Evolutionary conservation across 2,113 vertebrate species (phyloP), one percentile per base, ranked within the genome.

Genomic region (Spea bombifrons): DNA sequence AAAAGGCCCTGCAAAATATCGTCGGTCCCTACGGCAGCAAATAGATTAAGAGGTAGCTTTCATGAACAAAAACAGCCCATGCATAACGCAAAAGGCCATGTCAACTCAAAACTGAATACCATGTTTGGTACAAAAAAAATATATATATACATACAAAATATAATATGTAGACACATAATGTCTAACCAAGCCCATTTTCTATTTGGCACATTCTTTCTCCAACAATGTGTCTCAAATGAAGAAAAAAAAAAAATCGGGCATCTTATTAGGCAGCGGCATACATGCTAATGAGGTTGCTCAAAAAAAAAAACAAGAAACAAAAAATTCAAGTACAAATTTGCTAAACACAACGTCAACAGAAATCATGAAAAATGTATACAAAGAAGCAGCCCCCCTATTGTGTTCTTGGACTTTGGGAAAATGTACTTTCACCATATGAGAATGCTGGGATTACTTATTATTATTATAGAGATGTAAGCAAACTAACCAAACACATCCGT

Each of bases 261-360:
- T 57, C 48, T 57, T 46, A 48, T 79, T 79, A 73, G 77, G 77
- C 77, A 92, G 86, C 88, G 91, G 90, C 88, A 88, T 48, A 85
- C 90, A 90, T 93, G 90, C 90, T 94, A 89, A 96, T 95, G 94
- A 98, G 96, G 94, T 99, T 96, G 96, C 94, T 94, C 95, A 72
- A 90, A 94, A 96, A 74, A 75, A 66, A 13, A 96, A 95, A 66
- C 89, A 94, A 96, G 95, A 95, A 96, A 97, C 97, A 96, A 95
- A 95, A 96, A 97, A 97, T 97, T 97, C 96, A 98, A 99, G 96
- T 96, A 97, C 94, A 90, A 30, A 97, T 92, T 94, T 96, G 94
- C 94, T 94, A 94, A 88, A 92, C 10, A 88, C 86, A 82, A 90
- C 85, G 86, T 92, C 85, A 86, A 88, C 82, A 91, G 82, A 79